Evolutionary conservation across 2,113 vertebrate species (phyloP), one percentile per base, ranked within the genome.

Genomic region (Ranitomeya variabilis): DNA sequence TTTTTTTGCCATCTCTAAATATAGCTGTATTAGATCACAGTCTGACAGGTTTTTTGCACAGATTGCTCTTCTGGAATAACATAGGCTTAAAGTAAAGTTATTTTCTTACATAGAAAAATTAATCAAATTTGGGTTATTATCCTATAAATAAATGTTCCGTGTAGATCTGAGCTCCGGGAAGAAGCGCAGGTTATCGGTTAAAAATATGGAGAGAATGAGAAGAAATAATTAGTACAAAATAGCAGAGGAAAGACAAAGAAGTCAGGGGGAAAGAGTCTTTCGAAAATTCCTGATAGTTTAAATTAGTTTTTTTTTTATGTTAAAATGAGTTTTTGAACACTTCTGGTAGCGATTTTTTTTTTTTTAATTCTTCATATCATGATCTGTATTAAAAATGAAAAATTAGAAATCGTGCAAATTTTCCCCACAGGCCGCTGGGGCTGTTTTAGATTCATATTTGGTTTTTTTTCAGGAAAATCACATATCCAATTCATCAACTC

Each of bases 21-120:
- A 83, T 83, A 83, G 45, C 12, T 0, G 0, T 11, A 67, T 83
- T 83, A 69, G 62, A 67, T 83, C 81, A 83, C 3, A 52, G 81
- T 51, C 62, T 83, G 64, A 67, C 81, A 83, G 81, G 45, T 83
- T 83, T 45, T 83, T n/a, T 83, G 81, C 81, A 83, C 81, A 83
- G 81, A 67, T 83, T 83, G 81, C 62, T 83, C 45, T 52, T 66
- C 80, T 83, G 81, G 81, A 69, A 83, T 67, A 83, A 83, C 45
- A 54, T 51, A 83, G 80, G 21, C 80, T 83, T 52, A 67, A 45
- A 51, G 60, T 66, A n/a, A 83, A 67, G 62, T 66, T 52, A 45
- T 83, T 62, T 83, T 83, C 62, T 45, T 67, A 51, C 71, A 69
- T 54, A 45, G 45, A 23, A 54, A 80, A 60, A 31, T 60, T 14